Base-by-base conservation (phyloP, 2,888 invertebrate genomes). In the Baccha elongata region DNA sequence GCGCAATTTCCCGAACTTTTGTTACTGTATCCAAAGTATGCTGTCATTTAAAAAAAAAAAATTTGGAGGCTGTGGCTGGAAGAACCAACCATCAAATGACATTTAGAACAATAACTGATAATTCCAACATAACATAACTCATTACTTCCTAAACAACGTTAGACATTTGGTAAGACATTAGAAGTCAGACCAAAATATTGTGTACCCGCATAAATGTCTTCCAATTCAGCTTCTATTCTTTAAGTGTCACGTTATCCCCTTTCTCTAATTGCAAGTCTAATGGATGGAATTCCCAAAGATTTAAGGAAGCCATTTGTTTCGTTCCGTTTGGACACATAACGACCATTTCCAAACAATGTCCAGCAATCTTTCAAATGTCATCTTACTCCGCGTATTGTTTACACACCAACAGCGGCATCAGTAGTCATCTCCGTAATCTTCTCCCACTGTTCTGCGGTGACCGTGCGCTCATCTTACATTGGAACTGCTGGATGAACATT, bases 371-470 rank as follows among this genome's bases (percentile, higher is more conserved):
- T 81, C 81, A 76, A 35, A 76, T 46, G 81, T 81, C 81, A 76
- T 71, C 81, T 81, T 81, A 81, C 32, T 62, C 52, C 42, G 53
- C 65, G 60, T 76, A 81, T 81, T 81, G 76, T 76, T 81, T 81
- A 81, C 71, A 81, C 58, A 58, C 15, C 23, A 32, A 7, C 29
- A 15, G 19, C 55, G 26, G 40, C 79, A 53, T 29, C 60, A 52
- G 50, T 53, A 53, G 40, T 55, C 37, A 19, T 53, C n/a, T n/a
- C 53, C 0, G 58, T 81, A 81, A 76, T 75, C 81, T 81, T 76
- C 71, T 67, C 42, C 62, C 71, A 81, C 60, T 67, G 75, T 67
- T 75, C 32, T 74, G 35, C 46, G 17, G 65, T 48, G 37, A 19
- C 17, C 35, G 79, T 44, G 73, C 46, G 78, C 67, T 79, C 73